Base-by-base conservation (phyloP, 2,113 vertebrate genomes). In the Phaethornis superciliosus region DNA sequence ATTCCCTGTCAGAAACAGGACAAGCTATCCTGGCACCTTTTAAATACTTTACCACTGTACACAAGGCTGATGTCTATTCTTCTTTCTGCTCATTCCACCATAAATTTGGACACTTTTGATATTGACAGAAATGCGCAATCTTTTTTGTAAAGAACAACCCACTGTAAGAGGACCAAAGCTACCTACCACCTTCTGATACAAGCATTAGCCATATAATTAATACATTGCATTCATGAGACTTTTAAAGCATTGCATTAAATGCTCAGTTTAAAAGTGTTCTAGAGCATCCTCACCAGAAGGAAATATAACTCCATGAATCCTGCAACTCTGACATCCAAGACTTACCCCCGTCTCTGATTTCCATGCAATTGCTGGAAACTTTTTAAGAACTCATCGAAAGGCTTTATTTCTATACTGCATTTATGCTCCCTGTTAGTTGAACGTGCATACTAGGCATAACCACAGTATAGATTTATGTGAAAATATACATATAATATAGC, bases 401-500 rank as follows among this genome's bases (percentile, higher is more conserved):
- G n/a, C n/a, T 74, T 40, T 18, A 30, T 65, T 83, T 85, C 60
- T 75, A 20, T 54, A 47, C 18, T 59, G 37, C 35, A 26, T 84
- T 75, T 60, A 5, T 40, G 60, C 7, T 85, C 60, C 47, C 64
- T 56, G 71, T 69, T 74, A 93, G 65, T 46, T 0, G 0, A 70
- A 82, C 24, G 44, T 4, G 7, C 19, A 30, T 47, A 72, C 72
- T 47, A 83, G 82, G 88, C 42, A 86, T 51, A 95, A 95, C 71
- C 6, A 44, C n/a, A 49, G 27, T 23, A 37, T 3, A 75, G 86
- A 58, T 62, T 52, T 82, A 58, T 28, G 56, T 27, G 56, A 55
- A 93, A 37, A 68, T 81, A 92, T 78, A 90, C 76, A 90, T 44
- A 59, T 23, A 42, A 72, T 46, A 35, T 4, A 87, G 51, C 75